A percentile compares a stretch with the other conserved stretches of the same genome.
Evolutionary conservation across 30 jellyfish, hydroid and myxozoan genomes (phyloP).

Genomic region (Catostylus mosaicus): DNA sequence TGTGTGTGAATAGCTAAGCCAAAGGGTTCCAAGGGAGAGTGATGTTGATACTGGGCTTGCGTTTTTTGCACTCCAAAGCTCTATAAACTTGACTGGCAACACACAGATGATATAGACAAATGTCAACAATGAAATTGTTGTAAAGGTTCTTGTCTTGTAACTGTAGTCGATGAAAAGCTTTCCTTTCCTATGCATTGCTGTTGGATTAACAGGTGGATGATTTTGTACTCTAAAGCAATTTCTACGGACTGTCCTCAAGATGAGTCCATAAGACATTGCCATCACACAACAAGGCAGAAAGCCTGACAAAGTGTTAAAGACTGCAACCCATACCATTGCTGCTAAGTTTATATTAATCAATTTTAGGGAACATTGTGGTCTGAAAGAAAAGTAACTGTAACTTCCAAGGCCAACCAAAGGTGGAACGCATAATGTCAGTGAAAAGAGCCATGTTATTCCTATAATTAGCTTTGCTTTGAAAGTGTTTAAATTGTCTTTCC

Average conservation of each 20-base stretch:
- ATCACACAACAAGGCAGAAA: conserved; percentile 71
- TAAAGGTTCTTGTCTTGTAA: conserved; percentile 91
- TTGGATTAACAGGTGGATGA: conserved; percentile 96
- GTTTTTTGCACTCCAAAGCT: conserved; percentile 48
- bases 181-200: conserved; percentile 91
- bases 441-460: conserved; percentile 71
- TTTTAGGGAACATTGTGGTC: conserved; percentile 71
- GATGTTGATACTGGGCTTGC: conserved; percentile 29
- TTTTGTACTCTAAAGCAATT: conserved; percentile 93
- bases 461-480: conserved; percentile 69
- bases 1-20: conserved; percentile 76
- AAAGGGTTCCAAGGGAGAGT: conserved; percentile 39
- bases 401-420: conserved; percentile 79
- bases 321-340: conserved; percentile 30
- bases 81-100: conserved; percentile 62
- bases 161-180: conserved; percentile 85
- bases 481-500: conserved; percentile 90
- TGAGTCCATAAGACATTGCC: conserved; percentile 58
- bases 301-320: conserved; percentile 30
- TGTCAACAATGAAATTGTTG: conserved; percentile 82
- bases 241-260: conserved; percentile 89
- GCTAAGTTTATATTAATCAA: neutral
- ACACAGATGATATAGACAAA: conserved; percentile 58
- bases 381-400: conserved; percentile 50
- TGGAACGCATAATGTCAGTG: conserved; percentile 64